These are phyloP conservation scores for Actias luna DNA, from an alignment of 2,888 invertebrate species.

Conservation along the genomic window DNA sequence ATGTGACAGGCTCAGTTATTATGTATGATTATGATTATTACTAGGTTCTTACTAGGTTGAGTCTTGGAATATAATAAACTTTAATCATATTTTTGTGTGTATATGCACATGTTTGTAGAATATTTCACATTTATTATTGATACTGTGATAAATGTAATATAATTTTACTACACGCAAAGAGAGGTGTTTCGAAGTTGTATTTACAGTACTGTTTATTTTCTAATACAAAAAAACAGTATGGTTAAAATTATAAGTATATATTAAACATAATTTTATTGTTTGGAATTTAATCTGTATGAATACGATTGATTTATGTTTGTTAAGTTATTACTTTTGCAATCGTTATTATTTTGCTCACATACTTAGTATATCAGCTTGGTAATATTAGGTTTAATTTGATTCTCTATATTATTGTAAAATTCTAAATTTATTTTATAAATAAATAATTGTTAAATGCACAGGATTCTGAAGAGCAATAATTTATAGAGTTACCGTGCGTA, in stretches of 20 bases:
- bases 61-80: conserved; percentile 4
- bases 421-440: conserved; percentile 34
- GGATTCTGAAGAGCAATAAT: conserved; percentile 63
- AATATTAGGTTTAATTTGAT: too few relatives aligned
- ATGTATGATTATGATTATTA: conserved; percentile 24
- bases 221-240: too few relatives aligned
- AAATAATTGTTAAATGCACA: conserved; percentile 52
- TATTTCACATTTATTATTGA: neutral
- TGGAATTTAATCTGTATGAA: too few relatives aligned
- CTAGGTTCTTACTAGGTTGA: neutral
- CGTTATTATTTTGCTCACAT: too few relatives aligned
- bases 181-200: too few relatives aligned
- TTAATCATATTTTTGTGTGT: neutral
- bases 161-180: neutral
- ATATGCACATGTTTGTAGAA: neutral
- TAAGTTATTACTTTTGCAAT: too few relatives aligned
- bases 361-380: too few relatives aligned
- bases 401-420: conserved; percentile 12
- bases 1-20: conserved; percentile 1
- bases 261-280: neutral
- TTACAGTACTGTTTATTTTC: too few relatives aligned
- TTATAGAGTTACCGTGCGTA: conserved; percentile 61
- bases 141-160: neutral
- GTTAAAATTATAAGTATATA: neutral
- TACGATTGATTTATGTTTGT: too few relatives aligned